These are phyloP conservation scores for Saturnia pavonia DNA, from an alignment of 2,888 invertebrate species.

Conservation along the genomic window DNA sequence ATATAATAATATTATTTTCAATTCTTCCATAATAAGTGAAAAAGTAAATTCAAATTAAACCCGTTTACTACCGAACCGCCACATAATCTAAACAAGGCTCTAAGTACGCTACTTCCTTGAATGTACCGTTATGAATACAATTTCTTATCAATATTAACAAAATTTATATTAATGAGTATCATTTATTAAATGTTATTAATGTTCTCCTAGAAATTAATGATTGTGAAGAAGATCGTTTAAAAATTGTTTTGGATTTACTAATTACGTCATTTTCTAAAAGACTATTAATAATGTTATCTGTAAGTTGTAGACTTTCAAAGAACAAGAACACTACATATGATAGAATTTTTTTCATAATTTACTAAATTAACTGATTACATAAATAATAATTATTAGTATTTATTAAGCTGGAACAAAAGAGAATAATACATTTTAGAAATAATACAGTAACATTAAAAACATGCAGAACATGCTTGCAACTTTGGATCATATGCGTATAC, in stretches of 20 bases:
- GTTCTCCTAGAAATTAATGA: background rate
- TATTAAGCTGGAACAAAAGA: no score
- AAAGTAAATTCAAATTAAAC: background rate
- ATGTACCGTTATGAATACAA: background rate
- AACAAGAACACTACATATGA: no score
- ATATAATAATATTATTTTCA: background rate
- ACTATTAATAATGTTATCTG: background rate
- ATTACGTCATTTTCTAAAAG: background rate
- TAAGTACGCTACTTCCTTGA: no score
- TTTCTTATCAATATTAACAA: background rate
- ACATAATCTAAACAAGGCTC: no score
- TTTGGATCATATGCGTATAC: no score
- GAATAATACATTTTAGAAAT: no score
- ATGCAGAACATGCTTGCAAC: no score
- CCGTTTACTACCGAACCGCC: background rate
- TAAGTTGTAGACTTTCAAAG: no score
- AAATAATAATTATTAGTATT: no score
- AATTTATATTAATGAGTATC: background rate
- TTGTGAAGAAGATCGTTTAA: background rate
- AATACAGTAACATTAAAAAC: no score
- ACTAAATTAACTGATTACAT: no score
- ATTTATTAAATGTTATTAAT: background rate
- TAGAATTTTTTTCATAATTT: no score
- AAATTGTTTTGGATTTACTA: background rate
- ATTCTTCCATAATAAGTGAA: background rate